Conservation (phyloP, 2,113 vertebrate species). For the Plestiodon gilberti region DNA sequence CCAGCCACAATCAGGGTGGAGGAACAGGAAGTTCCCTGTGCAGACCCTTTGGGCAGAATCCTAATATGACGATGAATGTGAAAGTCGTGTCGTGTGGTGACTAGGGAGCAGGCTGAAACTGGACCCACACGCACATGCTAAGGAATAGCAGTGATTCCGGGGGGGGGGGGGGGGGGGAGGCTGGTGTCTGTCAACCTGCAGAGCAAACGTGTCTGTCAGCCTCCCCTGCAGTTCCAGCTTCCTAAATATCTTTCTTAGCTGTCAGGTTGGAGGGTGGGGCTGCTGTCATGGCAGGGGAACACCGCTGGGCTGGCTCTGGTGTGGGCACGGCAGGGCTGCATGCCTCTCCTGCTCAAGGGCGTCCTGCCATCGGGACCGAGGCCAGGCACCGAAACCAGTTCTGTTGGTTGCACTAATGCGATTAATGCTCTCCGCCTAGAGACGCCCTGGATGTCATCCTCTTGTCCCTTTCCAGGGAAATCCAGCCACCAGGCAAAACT, state of each 20-base stretch:
- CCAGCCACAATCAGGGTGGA: too few species aligned
- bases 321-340: slow-evolving; percentile 21
- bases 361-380: neutral
- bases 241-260: neutral
- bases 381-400: slow-evolving; percentile 33
- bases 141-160: too few species aligned
- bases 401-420: slow-evolving; percentile 5
- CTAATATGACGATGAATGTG: neutral
- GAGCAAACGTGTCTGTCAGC: too few species aligned
- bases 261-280: neutral
- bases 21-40: neutral
- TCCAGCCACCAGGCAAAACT: neutral
- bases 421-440: neutral
- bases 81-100: too few species aligned
- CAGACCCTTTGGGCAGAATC: neutral
- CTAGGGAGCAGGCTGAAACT: neutral
- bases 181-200: too few species aligned
- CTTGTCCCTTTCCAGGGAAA: neutral
- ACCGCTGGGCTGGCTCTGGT: neutral
- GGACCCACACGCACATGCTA: too few species aligned
- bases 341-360: slow-evolving; percentile 1
- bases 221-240: neutral
- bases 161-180: neutral
- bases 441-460: neutral
- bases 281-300: neutral